phyloP scores from a whole-genome alignment of 1,140 invertebrate genomes.

The Ladona fulva region DNA sequence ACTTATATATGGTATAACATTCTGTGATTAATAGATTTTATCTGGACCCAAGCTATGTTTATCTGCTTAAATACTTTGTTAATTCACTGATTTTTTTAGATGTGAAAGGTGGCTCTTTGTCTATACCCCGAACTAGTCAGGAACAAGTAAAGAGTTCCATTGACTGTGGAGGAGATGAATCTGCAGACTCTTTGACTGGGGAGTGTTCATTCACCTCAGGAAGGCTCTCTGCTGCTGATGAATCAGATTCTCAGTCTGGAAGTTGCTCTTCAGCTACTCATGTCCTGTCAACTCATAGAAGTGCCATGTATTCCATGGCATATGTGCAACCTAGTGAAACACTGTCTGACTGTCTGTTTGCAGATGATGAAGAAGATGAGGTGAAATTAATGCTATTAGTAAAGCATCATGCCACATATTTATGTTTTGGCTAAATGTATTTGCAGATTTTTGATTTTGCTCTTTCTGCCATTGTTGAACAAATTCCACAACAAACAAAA shows the following conservation, averaged over 20 bases:
- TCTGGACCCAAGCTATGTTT: too few relatives aligned
- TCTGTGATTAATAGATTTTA: too few relatives aligned
- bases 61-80: too few relatives aligned
- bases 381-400: slow-evolving; percentile 5
- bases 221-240: neutral
- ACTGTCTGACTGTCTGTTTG: slow-evolving; percentile 34
- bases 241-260: neutral
- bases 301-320: slow-evolving; percentile 29
- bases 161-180: neutral
- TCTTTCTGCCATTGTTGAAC: too few relatives aligned
- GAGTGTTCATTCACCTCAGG: neutral
- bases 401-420: too few relatives aligned
- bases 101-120: neutral
- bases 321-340: slow-evolving; percentile 34
- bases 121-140: neutral
- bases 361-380: slow-evolving; percentile 33
- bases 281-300: slow-evolving; percentile 25
- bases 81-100: too few relatives aligned
- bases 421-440: too few relatives aligned
- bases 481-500: too few relatives aligned
- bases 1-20: too few relatives aligned
- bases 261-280: slow-evolving; percentile 13
- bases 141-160: neutral
- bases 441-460: too few relatives aligned
- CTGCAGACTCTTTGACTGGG: neutral